Evolutionary conservation across 2,797 vertebrate species (phyloP), one percentile per base, ranked within the genome.

Genomic region (Chloroceryle inda): DNA sequence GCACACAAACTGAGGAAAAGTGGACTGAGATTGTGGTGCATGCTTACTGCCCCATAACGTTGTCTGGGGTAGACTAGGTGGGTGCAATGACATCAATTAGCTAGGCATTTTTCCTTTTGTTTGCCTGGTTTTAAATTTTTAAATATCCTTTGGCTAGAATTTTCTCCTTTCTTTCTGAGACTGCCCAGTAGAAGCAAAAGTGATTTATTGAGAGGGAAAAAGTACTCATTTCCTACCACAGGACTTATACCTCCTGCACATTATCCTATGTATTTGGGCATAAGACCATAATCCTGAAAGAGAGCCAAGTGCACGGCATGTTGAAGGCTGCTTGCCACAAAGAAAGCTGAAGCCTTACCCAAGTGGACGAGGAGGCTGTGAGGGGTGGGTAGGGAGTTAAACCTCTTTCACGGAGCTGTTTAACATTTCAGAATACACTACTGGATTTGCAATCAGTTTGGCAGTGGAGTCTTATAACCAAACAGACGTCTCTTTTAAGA

Each of bases 361-460:
- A 68, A 86, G 29, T 47, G 35, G 35, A 37, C 0, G 0, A 71
- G 77, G 66, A 87, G 21, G 50, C 50, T 63, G 69, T 49, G 64
- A 96, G 66, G 27, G 11, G n/a, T 44, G 67, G 67, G 64, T 71
- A 96, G 72, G 76, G 86, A 91, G 76, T 86, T 91, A 95, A 97
- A 96, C 45, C 6, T 66, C 75, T 80, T 94, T 81, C 59, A 59
- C 89, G 80, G 86, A 94, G 75, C 85, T 97, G 85, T 96, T 97
- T 82, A 92, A 96, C 29, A 2, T 96, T 97, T 96, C 91, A 88
- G 96, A 95, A 79, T 73, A 42, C 23, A 44, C 90, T 88, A 63
- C 95, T 97, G 97, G 95, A 92, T 97, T 97, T 97, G 88, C 96
- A 96, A 97, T 97, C 95, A 95, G 56, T 80, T 88, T 87, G 86